Evolutionary conservation across 2,888 invertebrate species (phyloP), one percentile per base, ranked within the genome.

Genomic region (Hypselothyrea guttata): DNA sequence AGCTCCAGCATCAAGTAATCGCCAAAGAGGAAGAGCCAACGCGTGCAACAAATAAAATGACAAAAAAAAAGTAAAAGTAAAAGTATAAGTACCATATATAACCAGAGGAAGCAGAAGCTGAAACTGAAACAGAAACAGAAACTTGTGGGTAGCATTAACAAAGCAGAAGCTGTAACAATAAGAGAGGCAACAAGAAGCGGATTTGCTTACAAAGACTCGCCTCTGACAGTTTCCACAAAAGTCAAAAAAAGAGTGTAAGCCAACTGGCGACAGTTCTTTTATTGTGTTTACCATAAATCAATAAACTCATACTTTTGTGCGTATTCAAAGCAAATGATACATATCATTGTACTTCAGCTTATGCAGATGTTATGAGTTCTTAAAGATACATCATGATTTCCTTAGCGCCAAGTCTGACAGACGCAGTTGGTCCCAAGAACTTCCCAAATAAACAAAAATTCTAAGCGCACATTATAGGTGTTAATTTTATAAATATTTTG

Each of bases 1-100:
- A 76, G 73, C 73, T 61, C 46, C 55, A 22, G 48, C 59, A 70
- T 54, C 44, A 69, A 71, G 44, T 35, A 56, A 68, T 55, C 69
- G 57, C 57, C 48, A 37, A 46, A 4, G 30, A 40, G 15, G 45
- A 33, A 37, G 54, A 54, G 22, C 22, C 35, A 35, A 55, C 51
- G 58, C 71, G 59, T 53, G 65, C 56, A 51, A 45, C 40, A 52
- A 47, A 47, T 61, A 45, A 71, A 51, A 52, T 30, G 33, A 46
- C 34, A 55, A 53, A 16, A 9, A 7, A 8, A 35, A 35, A 38
- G 7, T n/a, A n/a, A n/a, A n/a, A 40, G 38, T 16, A 12, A 18
- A 34, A 48, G 16, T 55, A 40, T n/a, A n/a, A n/a, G n/a, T n/a
- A n/a, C n/a, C n/a, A n/a, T n/a, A n/a, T n/a, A n/a, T 48, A 46